Conservation (phyloP, 2,113 vertebrate genomes). For the Fulica atra region DNA sequence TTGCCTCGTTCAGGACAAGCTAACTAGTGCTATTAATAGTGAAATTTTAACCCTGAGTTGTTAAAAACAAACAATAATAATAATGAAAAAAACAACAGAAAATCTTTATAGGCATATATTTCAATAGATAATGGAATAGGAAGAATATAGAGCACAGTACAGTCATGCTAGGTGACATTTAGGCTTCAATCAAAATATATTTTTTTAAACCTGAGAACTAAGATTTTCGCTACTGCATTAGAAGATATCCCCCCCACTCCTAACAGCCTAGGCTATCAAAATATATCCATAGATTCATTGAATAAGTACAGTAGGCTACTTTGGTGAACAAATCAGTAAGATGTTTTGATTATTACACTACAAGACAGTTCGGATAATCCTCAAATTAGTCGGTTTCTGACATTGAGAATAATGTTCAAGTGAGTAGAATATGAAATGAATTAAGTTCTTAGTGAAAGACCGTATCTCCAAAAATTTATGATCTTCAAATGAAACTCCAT, state of each 20-base stretch:
- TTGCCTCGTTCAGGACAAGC: not conserved
- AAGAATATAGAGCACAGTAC: not conserved
- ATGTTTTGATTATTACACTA: not conserved
- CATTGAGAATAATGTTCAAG: not conserved
- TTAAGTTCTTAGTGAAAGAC: not conserved
- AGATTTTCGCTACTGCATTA: not conserved
- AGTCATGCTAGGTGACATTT: not conserved
- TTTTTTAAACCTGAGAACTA: not conserved
- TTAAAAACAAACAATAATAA: not conserved
- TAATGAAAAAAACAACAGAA: not conserved
- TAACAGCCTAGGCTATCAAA: not conserved
- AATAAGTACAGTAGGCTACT: not conserved
- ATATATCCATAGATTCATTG: not conserved
- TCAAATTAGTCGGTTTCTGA: slow-evolving; percentile 8
- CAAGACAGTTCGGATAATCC: slow-evolving; percentile 4
- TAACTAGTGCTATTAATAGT: not conserved
- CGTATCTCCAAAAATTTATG: not conserved
- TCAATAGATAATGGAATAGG: not conserved
- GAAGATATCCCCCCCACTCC: not conserved
- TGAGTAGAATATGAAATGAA: slow-evolving; percentile 24
- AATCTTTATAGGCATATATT: slow-evolving; percentile 2
- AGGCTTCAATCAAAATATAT: not conserved
- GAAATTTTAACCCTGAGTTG: not conserved
- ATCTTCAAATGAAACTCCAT: not conserved
- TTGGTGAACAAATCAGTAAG: slow-evolving; percentile 9